Evolutionary conservation across 2,888 invertebrate species (phyloP).

Genomic region (Leucophenga montana): DNA sequence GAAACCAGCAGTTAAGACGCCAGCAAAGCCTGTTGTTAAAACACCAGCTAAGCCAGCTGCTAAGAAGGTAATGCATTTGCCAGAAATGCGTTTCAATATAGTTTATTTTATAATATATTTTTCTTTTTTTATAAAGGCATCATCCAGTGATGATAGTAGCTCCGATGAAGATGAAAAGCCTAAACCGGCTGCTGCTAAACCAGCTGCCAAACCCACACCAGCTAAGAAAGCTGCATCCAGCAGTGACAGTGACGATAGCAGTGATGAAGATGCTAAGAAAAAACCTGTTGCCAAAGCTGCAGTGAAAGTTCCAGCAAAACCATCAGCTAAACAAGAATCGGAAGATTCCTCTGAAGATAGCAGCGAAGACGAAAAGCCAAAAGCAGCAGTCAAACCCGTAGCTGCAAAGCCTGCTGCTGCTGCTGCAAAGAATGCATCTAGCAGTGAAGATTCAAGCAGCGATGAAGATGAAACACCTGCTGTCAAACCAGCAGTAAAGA

Average conservation of each 20-base stretch:
- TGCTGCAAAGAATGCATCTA: slow-evolving; percentile 48
- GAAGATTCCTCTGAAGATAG: slow-evolving; percentile 61
- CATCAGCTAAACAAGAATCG: slow-evolving; percentile 44
- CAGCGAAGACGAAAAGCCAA: slow-evolving; percentile 50
- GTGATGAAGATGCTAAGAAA: slow-evolving; percentile 38
- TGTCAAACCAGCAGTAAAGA: slow-evolving; percentile 60
- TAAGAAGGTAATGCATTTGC: slow-evolving; percentile 48
- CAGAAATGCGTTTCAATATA: background rate
- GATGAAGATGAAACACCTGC: slow-evolving; percentile 61
- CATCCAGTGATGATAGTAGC: slow-evolving; percentile 72
- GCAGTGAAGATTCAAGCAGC: slow-evolving; percentile 59
- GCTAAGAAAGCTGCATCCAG: slow-evolving; percentile 34
- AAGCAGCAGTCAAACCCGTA: slow-evolving; percentile 45
- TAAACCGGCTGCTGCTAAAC: slow-evolving; percentile 15
- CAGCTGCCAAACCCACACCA: slow-evolving; percentile 5
- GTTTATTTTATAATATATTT: background rate
- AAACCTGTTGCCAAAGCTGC: background rate
- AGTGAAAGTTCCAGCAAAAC: slow-evolving; percentile 44
- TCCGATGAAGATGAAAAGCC: slow-evolving; percentile 69
- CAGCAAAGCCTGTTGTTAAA: slow-evolving; percentile 36
- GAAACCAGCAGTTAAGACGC: slow-evolving; percentile 38
- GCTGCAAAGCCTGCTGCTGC: slow-evolving; percentile 49
- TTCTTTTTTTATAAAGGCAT: slow-evolving; percentile 34
- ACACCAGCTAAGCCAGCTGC: slow-evolving; percentile 43
- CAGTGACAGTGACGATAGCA: slow-evolving; percentile 45